Base-by-base conservation (phyloP, 2,113 vertebrate genomes). In the Ophthalmolycus amberensis region DNA sequence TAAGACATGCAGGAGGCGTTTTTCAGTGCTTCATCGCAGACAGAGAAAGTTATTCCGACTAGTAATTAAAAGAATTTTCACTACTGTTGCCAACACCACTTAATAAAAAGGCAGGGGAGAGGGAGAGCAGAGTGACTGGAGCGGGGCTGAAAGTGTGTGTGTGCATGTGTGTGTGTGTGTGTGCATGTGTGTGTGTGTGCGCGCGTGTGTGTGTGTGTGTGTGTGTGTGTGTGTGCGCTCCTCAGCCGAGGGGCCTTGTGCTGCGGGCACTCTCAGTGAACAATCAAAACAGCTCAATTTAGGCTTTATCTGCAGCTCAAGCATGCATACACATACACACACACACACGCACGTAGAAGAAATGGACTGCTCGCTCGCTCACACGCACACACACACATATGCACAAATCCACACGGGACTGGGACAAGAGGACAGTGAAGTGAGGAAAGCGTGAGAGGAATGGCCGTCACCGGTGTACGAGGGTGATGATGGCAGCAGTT, bases 51-150 rank as follows among this genome's bases (percentile, higher is more conserved):
- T 92, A 85, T 89, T 92, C 83, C 92, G 92, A 94, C 91, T 90
- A 82, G 84, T 91, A 95, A 95, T 95, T 94, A 95, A 94, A 95
- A 94, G 81, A 93, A 95, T 95, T 90, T 91, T 88, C 89, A 85
- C 75, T 86, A 77, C 76, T 79, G 85, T 90, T 94, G 92, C 90
- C 92, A 90, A 86, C 78, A 89, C 90, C 87, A 93, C 92, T 95
- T 93, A 93, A 92, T 88, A 88, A 86, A 92, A 78, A 89, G 89
- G 76, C 76, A 87, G 62, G 82, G 79, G 56, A 84, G 83, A 78
- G 87, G 79, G 38, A 87, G 82, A 59, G 71, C 62, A 79, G 75
- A 75, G 72, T 68, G 76, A 86, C 77, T 88, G 66, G 32, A 82
- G 50, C 7, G 11, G 60, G 72, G 58, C 68, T 79, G 74, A 64